Evolutionary conservation across 2,888 invertebrate species (phyloP), one percentile per base, ranked within the genome.

Genomic region (Rhamnusium bicolor): DNA sequence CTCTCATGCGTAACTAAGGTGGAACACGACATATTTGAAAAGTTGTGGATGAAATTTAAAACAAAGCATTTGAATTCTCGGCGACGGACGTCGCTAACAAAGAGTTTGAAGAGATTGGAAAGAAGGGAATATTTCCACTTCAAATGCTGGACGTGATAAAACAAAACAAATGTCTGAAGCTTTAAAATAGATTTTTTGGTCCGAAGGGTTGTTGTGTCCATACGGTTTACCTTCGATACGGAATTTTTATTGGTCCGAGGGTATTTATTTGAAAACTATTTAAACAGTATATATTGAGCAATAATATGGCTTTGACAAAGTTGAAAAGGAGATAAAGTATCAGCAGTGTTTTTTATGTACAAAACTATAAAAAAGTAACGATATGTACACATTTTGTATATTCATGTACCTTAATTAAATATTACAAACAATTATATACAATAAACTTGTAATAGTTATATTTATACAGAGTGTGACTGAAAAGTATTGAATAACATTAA

Each of bases 71-170:
- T 75, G 68, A 75, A 72, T 72, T 75, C 72, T 61, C 62, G 72
- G 53, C 70, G 70, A 62, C 60, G 53, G 65, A 8, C 53, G 65
- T 54, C 56, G 24, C 67, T 71, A 73, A 73, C 73, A 67, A 69
- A 63, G 63, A 58, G 63, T 21, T 51, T 27, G 54, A 47, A 67
- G 65, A 71, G 73, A 73, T 73, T 71, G 66, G 69, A 63, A 68
- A 68, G 54, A 66, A 69, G 77, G 77, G 80, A 81, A 82, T 84
- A 83, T 82, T 83, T 82, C 82, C 83, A 83, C 83, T 83, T 80
- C 80, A 82, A 82, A 83, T 81, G 80, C 78, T 73, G 84, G 82
- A 85, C 85, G 84, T 85, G 85, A 85, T 85, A 82, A 84, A 85
- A 83, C 83, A 84, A 85, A 85, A 84, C 81, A 84, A 84, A 84